A percentile compares a stretch with the other conserved stretches of the same genome.
These are phyloP conservation scores for human DNA, from an alignment of 2,113 vertebrate species.

Conservation along the genomic window GRCh38 chr2:157900001-157900500, in stretches of 20 bases:
- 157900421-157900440: background rate
- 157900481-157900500: background rate
- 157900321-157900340: background rate
- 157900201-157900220: slow-evolving; percentile 18
- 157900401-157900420: background rate
- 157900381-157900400: background rate
- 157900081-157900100: too few species aligned
- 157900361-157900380: background rate
- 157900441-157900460: background rate
- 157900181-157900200: slow-evolving; percentile 34
- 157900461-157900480: background rate
- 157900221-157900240: slow-evolving; percentile 18
- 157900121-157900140: too few species aligned
- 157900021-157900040: too few species aligned
- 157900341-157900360: background rate
- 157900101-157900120: too few species aligned
- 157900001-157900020: too few species aligned
- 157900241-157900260: background rate
- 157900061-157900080: too few species aligned
- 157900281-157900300: slow-evolving; percentile 17
- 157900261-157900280: slow-evolving; percentile 17
- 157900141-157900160: background rate
- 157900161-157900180: background rate
- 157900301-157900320: background rate
- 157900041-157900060: too few species aligned